These are phyloP conservation scores for Bucorvus abyssinicus DNA, from an alignment of 2,797 vertebrate species.

Conservation along the genomic window DNA sequence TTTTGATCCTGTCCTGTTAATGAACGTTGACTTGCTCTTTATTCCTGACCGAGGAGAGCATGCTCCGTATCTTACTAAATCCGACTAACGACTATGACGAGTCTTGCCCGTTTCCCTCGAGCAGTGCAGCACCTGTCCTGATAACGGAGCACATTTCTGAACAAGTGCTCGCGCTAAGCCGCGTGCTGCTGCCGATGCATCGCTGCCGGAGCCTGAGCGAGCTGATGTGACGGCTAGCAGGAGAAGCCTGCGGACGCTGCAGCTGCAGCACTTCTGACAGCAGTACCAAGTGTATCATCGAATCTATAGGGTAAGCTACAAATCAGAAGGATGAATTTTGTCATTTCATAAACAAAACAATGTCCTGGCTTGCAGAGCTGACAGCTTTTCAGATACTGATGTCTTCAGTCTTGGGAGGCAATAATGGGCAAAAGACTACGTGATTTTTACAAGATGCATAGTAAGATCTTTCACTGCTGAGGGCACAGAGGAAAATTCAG, in stretches of 20 bases:
- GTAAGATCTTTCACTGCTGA: background rate
- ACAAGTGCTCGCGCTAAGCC: accelerated
- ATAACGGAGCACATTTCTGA: background rate
- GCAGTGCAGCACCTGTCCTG: background rate
- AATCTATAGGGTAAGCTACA: background rate
- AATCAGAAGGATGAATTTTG: background rate
- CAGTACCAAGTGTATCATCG: accelerated
- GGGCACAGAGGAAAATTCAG: background rate
- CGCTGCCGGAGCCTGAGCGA: background rate
- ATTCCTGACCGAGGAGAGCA: background rate
- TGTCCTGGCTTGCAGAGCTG: background rate
- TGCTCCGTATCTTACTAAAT: background rate
- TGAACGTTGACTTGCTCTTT: slow-evolving; percentile 24
- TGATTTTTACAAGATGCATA: background rate
- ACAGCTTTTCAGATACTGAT: background rate
- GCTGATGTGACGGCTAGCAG: accelerated
- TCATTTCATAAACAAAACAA: background rate
- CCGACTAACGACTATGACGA: background rate
- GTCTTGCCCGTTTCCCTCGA: background rate
- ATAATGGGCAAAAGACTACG: background rate
- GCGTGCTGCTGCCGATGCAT: background rate
- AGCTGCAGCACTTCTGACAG: background rate
- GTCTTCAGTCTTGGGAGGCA: background rate
- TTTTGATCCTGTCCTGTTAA: slow-evolving; percentile 6
- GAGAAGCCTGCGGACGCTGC: background rate